Evolutionary conservation across 2,888 invertebrate genomes (phyloP), one percentile per base, ranked within the genome.

Genomic region (Ecliptopera silaceata): DNA sequence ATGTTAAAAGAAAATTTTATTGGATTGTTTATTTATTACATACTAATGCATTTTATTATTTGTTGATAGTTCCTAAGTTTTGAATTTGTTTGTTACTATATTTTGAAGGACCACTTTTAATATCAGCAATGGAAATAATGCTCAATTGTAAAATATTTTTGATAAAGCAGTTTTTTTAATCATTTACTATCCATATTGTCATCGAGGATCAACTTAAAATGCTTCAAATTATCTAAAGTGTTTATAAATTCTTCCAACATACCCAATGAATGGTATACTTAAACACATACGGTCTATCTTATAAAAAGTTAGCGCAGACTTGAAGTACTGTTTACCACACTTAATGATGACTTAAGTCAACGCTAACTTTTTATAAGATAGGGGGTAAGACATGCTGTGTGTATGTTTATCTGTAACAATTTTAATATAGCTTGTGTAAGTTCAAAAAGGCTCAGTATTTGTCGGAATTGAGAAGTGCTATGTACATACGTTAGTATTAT

Each of bases 111-210:
- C 42, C 47, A 47, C 12, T 18, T 42, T 42, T 43, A 34, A 36
- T 29, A 43, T 51, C 36, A 47, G 41, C 32, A 47, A 34, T 53
- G 31, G 17, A 53, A 39, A n/a, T 46, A 41, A 46, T 53, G 41
- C 46, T 46, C 53, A 47, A 54, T 48, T 53, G 8, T n/a, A 32
- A 15, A 12, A 34, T 54, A 42, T 43, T 54, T 47, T 47, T 43
- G 39, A 46, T 53, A 46, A 32, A 41, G 29, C 29, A 13, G 5
- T 42, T 53, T 53, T 26, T 47, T 17, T 41, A 22, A 34, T 50
- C 10, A 18, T 38, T 51, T 11, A 18, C 12, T 38, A 3, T 32
- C 2, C 26, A 6, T 15, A 8, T 31, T 29, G 43, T 18, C 4
- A 26, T n/a, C 17, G n/a, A n/a, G 29, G 26, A 26, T 41, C n/a